phyloP scores from a whole-genome alignment of 2,888 invertebrate genomes.

The Leistus spinibarbis region DNA sequence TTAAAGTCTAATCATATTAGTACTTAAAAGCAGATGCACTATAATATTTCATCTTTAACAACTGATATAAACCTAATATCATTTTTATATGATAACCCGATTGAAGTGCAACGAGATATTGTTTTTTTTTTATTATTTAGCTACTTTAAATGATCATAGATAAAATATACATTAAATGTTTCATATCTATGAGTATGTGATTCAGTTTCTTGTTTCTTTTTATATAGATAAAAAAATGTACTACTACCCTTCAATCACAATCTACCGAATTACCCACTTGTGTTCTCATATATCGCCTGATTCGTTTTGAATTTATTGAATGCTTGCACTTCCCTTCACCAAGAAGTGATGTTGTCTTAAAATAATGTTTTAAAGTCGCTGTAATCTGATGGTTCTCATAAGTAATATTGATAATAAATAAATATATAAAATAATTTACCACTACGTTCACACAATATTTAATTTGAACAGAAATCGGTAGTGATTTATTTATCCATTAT shows the following conservation, averaged over 20 bases:
- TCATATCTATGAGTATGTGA: neutral
- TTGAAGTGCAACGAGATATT: neutral
- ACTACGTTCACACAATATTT: neutral
- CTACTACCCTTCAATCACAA: neutral
- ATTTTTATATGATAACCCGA: neutral
- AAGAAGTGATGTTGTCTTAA: conserved; percentile 18
- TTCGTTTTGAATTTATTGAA: conserved; percentile 8
- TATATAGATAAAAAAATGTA: neutral
- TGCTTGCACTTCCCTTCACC: conserved; percentile 23
- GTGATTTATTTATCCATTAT: too few relatives aligned
- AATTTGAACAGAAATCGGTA: neutral
- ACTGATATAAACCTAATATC: neutral
- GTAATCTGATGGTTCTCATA: neutral
- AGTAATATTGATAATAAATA: neutral
- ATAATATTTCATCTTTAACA: neutral
- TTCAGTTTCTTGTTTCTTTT: neutral
- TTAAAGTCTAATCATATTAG: neutral
- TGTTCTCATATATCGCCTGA: conserved; percentile 9
- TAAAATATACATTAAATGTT: too few relatives aligned
- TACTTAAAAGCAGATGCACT: neutral
- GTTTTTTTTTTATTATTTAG: too few relatives aligned
- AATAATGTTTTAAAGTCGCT: neutral
- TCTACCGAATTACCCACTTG: neutral
- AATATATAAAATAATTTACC: neutral
- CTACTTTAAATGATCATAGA: too few relatives aligned